These are phyloP conservation scores for Bos javanicus DNA, from an alignment of 2,113 vertebrate genomes.

Conservation along the genomic window DNA sequence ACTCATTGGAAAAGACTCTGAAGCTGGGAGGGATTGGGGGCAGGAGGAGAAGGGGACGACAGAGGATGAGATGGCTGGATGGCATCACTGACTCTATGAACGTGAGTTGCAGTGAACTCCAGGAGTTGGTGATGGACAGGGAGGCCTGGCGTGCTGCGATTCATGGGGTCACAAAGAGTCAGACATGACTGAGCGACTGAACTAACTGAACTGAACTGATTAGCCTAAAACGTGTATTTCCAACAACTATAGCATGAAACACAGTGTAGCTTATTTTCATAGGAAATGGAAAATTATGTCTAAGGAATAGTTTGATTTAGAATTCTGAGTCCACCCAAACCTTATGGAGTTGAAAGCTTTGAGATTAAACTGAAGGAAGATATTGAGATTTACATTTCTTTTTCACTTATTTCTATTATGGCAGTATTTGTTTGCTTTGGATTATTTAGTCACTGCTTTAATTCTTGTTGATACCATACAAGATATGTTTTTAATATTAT, in stretches of 20 bases:
- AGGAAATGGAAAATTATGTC: neutral
- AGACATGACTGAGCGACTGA: too few relatives aligned
- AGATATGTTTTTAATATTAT: neutral
- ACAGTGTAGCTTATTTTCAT: neutral
- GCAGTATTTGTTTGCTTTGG: neutral
- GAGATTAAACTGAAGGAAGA: neutral
- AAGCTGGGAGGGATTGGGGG: too few relatives aligned
- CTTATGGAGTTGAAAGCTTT: neutral
- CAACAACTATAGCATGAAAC: neutral
- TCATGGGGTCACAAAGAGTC: too few relatives aligned
- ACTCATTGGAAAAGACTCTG: too few relatives aligned
- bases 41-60: too few relatives aligned
- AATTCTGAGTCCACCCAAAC: neutral
- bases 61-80: too few relatives aligned
- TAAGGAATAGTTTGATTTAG: neutral
- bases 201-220: neutral
- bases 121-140: too few relatives aligned
- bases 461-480: neutral
- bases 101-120: too few relatives aligned
- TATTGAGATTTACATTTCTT: neutral
- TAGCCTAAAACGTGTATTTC: neutral
- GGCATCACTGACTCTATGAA: too few relatives aligned
- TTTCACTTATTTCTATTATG: neutral
- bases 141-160: too few relatives aligned
- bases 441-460: neutral